Percentiles rank a stretch among this genome's conserved stretches.
Evolutionary conservation across 2,797 vertebrate genomes (phyloP).

Genomic region (Numenius phaeopus): DNA sequence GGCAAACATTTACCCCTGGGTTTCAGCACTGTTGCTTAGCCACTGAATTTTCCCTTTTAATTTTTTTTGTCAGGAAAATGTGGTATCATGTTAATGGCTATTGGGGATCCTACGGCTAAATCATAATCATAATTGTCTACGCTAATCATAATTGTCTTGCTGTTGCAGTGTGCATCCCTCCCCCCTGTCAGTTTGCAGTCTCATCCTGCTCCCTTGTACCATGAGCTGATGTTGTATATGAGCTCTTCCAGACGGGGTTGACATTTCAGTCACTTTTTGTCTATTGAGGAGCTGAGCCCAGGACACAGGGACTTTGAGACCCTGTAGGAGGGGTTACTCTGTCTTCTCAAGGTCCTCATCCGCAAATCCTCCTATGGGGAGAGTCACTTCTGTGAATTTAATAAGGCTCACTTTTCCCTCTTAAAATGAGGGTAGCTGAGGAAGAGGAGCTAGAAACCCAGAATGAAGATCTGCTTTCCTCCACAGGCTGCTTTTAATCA

Average conservation of each 20-base stretch:
- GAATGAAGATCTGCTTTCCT: background rate
- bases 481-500: background rate
- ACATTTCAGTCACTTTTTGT: background rate
- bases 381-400: background rate
- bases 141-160: slow-evolving; percentile 47
- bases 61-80: slow-evolving; percentile 41
- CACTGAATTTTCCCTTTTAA: background rate
- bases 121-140: slow-evolving; percentile 56
- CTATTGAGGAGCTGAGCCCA: background rate
- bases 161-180: slow-evolving; percentile 4
- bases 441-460: background rate
- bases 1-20: background rate
- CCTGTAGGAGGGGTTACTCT: background rate
- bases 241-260: background rate
- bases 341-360: background rate
- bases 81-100: slow-evolving; percentile 17
- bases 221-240: fast-evolving
- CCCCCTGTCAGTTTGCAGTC: background rate
- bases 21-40: background rate
- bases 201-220: background rate
- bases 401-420: background rate
- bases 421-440: background rate
- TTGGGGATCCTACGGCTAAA: slow-evolving; percentile 38
- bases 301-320: background rate
- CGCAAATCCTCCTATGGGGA: background rate